These are phyloP conservation scores for Notothenia rossii DNA, from an alignment of 2,113 vertebrate species.

Conservation along the genomic window DNA sequence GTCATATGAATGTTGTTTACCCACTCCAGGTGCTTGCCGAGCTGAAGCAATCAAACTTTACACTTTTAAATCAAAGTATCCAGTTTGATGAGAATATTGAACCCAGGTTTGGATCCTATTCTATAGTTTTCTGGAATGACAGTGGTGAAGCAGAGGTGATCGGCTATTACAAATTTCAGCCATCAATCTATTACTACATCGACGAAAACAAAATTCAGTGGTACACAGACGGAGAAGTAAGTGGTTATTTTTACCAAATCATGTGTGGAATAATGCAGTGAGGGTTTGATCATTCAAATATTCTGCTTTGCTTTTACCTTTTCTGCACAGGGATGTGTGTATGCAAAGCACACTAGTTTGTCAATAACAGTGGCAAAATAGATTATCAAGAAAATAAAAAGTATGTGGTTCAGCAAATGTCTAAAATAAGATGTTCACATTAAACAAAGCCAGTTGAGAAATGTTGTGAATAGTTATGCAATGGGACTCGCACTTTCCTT, in stretches of 20 bases:
- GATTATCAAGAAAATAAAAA: background rate
- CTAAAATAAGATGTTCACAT: background rate
- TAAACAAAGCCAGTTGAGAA: background rate
- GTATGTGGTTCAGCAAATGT: too few species aligned
- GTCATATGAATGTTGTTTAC: conserved; percentile 16
- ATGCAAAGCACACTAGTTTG: background rate
- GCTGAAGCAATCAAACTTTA: conserved; percentile 85
- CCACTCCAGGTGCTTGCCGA: conserved; percentile 64
- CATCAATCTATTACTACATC: conserved; percentile 71
- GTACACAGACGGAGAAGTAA: conserved; percentile 72
- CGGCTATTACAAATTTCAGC: conserved; percentile 77
- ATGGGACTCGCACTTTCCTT: conserved; percentile 11
- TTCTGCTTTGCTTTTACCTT: background rate
- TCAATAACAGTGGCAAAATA: background rate
- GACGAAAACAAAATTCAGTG: conserved; percentile 78
- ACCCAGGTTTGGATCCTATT: conserved; percentile 70
- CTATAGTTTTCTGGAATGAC: conserved; percentile 86
- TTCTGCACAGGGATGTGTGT: background rate
- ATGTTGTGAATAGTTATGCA: background rate
- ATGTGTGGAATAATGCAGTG: background rate
- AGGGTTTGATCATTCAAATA: background rate
- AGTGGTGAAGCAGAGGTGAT: conserved; percentile 65
- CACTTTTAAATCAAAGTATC: conserved; percentile 78
- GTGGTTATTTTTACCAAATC: background rate
- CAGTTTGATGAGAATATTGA: conserved; percentile 84